A percentile compares a stretch with the other conserved stretches of the same genome.
These are phyloP conservation scores for Channa maculata DNA, from an alignment of 2,113 vertebrate genomes.

Conservation along the genomic window DNA sequence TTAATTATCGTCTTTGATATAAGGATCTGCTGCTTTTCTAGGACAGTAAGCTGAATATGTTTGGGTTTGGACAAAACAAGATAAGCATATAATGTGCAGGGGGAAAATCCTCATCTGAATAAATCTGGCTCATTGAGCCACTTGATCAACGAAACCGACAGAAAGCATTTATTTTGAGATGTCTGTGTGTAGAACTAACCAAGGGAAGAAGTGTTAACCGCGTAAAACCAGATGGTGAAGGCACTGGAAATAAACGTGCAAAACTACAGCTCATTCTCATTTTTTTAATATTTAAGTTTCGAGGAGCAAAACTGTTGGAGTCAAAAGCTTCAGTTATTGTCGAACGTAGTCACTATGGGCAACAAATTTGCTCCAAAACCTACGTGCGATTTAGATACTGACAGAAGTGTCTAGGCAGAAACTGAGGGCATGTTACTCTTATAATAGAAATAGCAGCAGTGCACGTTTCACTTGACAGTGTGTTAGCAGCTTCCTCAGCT, in stretches of 20 bases:
- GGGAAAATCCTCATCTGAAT: too few species aligned
- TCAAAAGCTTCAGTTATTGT: constrained; percentile 5
- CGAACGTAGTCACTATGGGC: too few species aligned
- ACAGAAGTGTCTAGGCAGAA: not conserved
- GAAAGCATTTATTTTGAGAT: not conserved
- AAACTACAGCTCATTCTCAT: not conserved
- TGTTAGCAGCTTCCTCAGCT: not conserved
- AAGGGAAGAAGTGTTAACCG: not conserved
- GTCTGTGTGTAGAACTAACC: not conserved
- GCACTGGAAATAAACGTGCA: not conserved
- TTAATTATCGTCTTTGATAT: too few species aligned
- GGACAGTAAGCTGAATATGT: too few species aligned
- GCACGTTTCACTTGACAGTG: constrained; percentile 1
- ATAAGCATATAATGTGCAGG: too few species aligned
- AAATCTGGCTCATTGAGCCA: too few species aligned
- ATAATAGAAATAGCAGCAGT: not conserved
- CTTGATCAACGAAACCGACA: not conserved
- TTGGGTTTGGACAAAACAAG: too few species aligned
- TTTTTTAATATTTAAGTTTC: not conserved
- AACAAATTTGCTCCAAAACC: too few species aligned
- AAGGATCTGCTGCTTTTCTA: too few species aligned
- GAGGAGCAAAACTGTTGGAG: not conserved
- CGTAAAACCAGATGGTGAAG: not conserved
- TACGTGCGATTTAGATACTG: not conserved
- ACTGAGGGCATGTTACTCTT: not conserved